phyloP scores from a whole-genome alignment of 2,888 invertebrate genomes.

The Caenorhabditis sulstoni region DNA sequence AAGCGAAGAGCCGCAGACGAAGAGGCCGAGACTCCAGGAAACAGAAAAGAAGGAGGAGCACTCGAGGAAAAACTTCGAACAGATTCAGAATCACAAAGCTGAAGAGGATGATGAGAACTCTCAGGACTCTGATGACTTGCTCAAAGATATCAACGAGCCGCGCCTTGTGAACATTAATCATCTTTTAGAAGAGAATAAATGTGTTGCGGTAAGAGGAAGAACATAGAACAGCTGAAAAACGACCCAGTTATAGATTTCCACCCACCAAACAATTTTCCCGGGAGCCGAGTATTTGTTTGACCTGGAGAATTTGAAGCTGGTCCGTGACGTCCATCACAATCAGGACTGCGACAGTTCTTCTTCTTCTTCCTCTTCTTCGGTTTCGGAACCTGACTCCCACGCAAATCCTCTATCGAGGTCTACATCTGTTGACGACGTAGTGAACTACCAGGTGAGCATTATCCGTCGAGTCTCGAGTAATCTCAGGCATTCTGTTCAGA shows the following conservation, averaged over 20 bases:
- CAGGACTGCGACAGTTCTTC: background rate
- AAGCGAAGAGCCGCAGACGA: conserved; percentile 33
- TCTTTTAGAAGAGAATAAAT: conserved; percentile 36
- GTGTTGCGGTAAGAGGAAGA: conserved; percentile 39
- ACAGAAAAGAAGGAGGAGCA: background rate
- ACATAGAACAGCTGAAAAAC: no score
- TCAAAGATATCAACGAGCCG: conserved; percentile 19
- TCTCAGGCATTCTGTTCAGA: no score
- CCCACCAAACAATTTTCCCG: conserved; percentile 72
- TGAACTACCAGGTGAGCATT: conserved; percentile 9
- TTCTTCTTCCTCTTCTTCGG: conserved; percentile 14
- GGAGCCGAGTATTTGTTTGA: conserved; percentile 74
- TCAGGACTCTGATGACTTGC: conserved; percentile 24
- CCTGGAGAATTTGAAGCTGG: conserved; percentile 47
- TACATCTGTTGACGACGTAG: conserved; percentile 30
- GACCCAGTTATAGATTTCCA: conserved; percentile 71
- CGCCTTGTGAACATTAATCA: conserved; percentile 21
- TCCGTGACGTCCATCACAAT: conserved; percentile 22
- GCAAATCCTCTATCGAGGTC: conserved; percentile 17
- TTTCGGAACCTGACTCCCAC: background rate
- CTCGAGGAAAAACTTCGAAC: conserved; percentile 48
- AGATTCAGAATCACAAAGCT: conserved; percentile 55
- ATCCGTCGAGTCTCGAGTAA: no score
- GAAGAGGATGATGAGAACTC: conserved; percentile 31
- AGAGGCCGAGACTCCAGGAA: conserved; percentile 32